Evolutionary conservation across 2,888 invertebrate species (phyloP).

Genomic region (Drosophila imparisetae): DNA sequence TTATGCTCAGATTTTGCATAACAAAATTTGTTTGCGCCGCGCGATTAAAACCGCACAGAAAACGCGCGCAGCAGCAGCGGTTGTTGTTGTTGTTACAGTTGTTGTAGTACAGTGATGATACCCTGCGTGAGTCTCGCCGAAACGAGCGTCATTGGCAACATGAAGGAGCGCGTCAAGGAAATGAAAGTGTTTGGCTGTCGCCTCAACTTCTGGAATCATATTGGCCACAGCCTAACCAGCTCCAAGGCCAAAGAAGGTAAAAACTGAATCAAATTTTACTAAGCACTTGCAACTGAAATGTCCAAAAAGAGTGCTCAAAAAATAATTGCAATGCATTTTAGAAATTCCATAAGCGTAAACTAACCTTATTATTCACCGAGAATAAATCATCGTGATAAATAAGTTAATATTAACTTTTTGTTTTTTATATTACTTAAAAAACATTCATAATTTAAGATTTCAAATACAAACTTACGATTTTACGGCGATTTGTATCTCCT

Average conservation of each 20-base stretch:
- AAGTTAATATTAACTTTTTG: neutral
- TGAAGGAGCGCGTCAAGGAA: slow-evolving; percentile 86
- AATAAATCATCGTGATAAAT: neutral
- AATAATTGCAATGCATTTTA: neutral
- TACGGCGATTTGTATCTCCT: neutral
- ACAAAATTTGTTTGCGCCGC: slow-evolving; percentile 9
- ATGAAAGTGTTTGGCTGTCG: slow-evolving; percentile 86
- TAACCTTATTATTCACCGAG: neutral
- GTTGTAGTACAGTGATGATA: slow-evolving; percentile 81
- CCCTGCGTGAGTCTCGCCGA: slow-evolving; percentile 85
- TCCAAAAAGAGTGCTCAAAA: neutral
- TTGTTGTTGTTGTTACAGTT: slow-evolving; percentile 10
- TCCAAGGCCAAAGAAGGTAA: slow-evolving; percentile 83
- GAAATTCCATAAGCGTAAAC: neutral
- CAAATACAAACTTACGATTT: neutral
- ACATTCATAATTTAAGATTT: neutral
- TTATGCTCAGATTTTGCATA: slow-evolving; percentile 33
- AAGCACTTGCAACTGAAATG: slow-evolving; percentile 1
- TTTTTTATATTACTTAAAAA: neutral
- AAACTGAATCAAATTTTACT: neutral
- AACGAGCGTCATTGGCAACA: slow-evolving; percentile 85
- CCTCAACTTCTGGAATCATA: slow-evolving; percentile 86
- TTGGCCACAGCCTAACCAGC: slow-evolving; percentile 84
- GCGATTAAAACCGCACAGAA: slow-evolving; percentile 29
- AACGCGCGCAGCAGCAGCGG: slow-evolving; percentile 24